Conservation (phyloP, 2,113 vertebrate genomes). For the Pelecanoides urinatrix region DNA sequence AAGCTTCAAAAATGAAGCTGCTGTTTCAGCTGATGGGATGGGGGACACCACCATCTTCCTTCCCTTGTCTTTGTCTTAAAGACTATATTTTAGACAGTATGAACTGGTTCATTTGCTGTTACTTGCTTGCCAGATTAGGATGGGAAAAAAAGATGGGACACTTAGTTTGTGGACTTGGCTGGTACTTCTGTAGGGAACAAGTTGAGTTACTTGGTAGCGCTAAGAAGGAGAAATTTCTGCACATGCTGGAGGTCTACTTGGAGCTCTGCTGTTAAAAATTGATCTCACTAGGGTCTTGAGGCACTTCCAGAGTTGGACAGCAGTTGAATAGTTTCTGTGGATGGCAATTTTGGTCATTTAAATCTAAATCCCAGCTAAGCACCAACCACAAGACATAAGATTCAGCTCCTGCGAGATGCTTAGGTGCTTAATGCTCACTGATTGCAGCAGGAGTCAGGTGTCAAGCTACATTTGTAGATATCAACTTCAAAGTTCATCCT, state of each 20-base stretch:
- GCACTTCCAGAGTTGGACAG: background rate
- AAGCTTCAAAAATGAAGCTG: background rate
- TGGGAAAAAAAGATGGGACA: fast-evolving
- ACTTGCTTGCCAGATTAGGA: background rate
- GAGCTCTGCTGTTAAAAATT: background rate
- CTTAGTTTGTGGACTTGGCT: background rate
- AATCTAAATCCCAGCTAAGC: background rate
- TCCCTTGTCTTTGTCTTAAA: background rate
- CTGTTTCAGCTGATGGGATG: background rate
- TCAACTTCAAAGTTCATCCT: background rate
- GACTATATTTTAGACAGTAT: background rate
- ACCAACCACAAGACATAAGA: background rate
- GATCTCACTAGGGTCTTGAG: background rate
- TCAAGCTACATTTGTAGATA: background rate
- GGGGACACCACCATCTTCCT: background rate
- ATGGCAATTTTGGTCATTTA: background rate
- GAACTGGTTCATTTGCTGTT: background rate
- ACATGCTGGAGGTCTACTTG: background rate
- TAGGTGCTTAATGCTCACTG: background rate
- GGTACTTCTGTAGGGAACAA: background rate
- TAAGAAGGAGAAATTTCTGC: background rate
- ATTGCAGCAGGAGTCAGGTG: background rate
- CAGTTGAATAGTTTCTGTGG: background rate
- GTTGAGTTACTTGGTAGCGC: background rate
- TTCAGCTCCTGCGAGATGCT: background rate